phyloP scores from a whole-genome alignment of 2,888 invertebrate genomes.

The Temnothorax unifasciatus region DNA sequence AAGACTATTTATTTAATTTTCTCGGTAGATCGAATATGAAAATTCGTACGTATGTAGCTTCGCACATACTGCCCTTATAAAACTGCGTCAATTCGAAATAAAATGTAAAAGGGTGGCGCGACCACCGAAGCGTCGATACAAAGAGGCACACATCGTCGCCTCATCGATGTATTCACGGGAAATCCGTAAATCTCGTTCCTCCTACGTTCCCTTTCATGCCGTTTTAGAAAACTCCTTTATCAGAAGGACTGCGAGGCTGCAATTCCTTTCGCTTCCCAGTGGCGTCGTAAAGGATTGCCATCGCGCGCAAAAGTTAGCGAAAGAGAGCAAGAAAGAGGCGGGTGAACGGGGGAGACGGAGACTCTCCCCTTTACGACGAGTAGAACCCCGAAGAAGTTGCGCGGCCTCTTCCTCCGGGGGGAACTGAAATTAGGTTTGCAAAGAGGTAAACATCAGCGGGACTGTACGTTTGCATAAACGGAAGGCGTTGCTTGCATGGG shows the following conservation, averaged over 20 bases:
- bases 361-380: constrained; percentile 60
- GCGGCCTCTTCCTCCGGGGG: constrained; percentile 73
- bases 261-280: constrained; percentile 74
- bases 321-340: constrained; percentile 61
- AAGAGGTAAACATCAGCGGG: constrained; percentile 84
- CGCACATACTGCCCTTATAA: neutral
- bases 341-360: constrained; percentile 5
- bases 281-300: constrained; percentile 77
- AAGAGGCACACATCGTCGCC: constrained; percentile 36
- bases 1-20: neutral
- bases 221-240: constrained; percentile 73
- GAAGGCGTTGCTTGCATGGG: constrained; percentile 81
- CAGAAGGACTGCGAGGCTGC: constrained; percentile 64
- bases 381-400: constrained; percentile 76
- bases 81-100: constrained; percentile 17
- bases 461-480: constrained; percentile 83
- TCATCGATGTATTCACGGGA: constrained; percentile 49
- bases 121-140: constrained; percentile 40
- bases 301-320: constrained; percentile 72
- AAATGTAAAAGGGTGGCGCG: constrained; percentile 18
- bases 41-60: neutral
- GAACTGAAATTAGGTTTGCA: constrained; percentile 84
- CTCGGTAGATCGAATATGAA: neutral
- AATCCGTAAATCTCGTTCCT: constrained; percentile 59
- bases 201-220: constrained; percentile 56